These are phyloP conservation scores for Neomonachus schauinslandi DNA, from an alignment of 2,113 vertebrate genomes.

Conservation along the genomic window DNA sequence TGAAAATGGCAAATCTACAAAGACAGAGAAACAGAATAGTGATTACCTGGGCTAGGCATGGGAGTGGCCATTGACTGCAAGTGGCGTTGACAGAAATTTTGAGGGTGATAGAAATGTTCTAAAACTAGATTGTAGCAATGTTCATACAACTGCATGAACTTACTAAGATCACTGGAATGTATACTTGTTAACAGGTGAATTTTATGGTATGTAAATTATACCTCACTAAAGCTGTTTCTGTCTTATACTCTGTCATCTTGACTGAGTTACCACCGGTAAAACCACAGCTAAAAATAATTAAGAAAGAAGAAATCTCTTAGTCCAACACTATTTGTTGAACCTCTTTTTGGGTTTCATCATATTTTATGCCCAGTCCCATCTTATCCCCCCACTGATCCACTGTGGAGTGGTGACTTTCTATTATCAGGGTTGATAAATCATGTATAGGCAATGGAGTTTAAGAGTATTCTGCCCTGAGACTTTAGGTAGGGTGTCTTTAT, in stretches of 20 bases:
- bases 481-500: background rate
- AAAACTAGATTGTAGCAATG: background rate
- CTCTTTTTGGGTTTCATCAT: background rate
- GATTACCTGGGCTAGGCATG: background rate
- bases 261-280: background rate
- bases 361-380: background rate
- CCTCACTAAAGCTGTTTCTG: background rate
- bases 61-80: background rate
- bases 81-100: background rate
- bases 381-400: background rate
- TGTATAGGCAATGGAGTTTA: background rate
- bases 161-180: constrained; percentile 17
- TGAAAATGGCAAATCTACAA: constrained; percentile 24
- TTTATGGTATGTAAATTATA: background rate
- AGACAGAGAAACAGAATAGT: background rate
- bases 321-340: constrained; percentile 3
- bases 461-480: background rate
- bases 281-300: constrained; percentile 35
- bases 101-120: background rate
- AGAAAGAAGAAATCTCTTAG: constrained; percentile 19
- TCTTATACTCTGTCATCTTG: background rate
- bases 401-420: background rate
- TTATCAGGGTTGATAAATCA: background rate
- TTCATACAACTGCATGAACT: background rate
- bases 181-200: background rate